Evolutionary conservation across 2,797 vertebrate species (phyloP), one percentile per base, ranked within the genome.

Genomic region (Ibycter americanus): DNA sequence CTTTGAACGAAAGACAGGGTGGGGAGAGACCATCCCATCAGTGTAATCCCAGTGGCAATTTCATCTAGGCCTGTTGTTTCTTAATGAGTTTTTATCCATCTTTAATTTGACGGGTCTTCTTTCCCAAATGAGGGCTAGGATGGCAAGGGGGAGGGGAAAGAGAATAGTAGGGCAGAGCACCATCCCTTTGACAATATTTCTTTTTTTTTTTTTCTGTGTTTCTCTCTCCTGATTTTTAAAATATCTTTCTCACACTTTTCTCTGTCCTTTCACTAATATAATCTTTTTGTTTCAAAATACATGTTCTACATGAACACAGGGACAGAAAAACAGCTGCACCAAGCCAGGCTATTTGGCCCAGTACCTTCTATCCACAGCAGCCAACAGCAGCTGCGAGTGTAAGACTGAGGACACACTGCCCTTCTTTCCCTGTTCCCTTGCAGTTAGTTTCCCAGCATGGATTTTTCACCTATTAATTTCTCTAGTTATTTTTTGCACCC

Each of bases 61-160:
- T 94, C 49, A 71, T 84, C 76, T 80, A 83, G n/a, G 63, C n/a
- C 70, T 93, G 73, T 90, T 96, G 85, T 92, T 95, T 96, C 49
- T 88, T 93, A 94, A 97, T 96, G 87, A 88, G 62, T 79, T 96
- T 97, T 96, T 89, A 85, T 82, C 91, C 83, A 86, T 94, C 80
- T 93, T 90, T 96, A 95, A 92, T 97, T 94, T 94, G 87, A 94
- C 0, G 0, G 42, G 85, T 92, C 76, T 93, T 94, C 80, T 91
- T 94, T 95, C 81, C 61, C 72, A 80, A 89, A 93, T 78, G 83
- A 93, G 23, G 21, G 20, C 54, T 84, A 65, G 87, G 42, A 87
- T 58, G 34, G 38, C 65, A 90, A 85, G 62, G 65, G 74, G 74
- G 63, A 81, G 25, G 22, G 54, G 44, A 89, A 83, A 68, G 25